A percentile compares a stretch with the other conserved stretches of the same genome.
These are phyloP conservation scores for Rutpela maculata DNA, from an alignment of 2,888 invertebrate species.

Conservation along the genomic window DNA sequence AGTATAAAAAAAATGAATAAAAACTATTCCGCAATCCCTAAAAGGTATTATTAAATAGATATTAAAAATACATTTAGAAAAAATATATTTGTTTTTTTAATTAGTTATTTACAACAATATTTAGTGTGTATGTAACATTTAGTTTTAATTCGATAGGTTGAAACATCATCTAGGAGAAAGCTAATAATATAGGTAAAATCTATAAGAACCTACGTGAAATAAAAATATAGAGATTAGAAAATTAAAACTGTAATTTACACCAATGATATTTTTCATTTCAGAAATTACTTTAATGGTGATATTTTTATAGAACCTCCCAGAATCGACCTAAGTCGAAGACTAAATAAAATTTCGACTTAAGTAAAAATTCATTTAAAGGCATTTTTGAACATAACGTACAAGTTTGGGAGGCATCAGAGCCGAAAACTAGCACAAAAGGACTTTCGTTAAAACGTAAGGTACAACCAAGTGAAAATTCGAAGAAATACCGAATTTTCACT, in stretches of 20 bases:
- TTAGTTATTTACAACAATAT: background rate
- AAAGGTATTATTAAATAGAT: background rate
- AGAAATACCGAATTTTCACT: no score
- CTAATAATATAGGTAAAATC: background rate
- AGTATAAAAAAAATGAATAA: background rate
- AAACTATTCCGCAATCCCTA: background rate
- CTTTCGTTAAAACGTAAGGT: no score
- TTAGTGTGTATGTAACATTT: background rate
- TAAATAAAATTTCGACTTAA: no score
- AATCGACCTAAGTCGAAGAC: no score
- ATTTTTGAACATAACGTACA: no score
- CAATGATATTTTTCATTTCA: background rate
- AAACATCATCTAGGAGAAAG: slow-evolving; percentile 4
- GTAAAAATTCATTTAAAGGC: no score
- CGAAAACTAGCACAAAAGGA: no score
- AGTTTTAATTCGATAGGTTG: background rate
- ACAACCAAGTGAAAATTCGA: no score
- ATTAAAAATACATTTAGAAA: background rate
- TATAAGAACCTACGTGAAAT: background rate
- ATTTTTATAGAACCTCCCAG: no score
- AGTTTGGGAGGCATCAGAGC: no score
- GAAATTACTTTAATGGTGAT: no score
- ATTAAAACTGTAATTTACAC: background rate
- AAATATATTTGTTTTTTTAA: background rate
- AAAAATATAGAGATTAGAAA: background rate